Evolutionary conservation across 1,140 invertebrate species (phyloP).

Genomic region (Carposina sasakii): DNA sequence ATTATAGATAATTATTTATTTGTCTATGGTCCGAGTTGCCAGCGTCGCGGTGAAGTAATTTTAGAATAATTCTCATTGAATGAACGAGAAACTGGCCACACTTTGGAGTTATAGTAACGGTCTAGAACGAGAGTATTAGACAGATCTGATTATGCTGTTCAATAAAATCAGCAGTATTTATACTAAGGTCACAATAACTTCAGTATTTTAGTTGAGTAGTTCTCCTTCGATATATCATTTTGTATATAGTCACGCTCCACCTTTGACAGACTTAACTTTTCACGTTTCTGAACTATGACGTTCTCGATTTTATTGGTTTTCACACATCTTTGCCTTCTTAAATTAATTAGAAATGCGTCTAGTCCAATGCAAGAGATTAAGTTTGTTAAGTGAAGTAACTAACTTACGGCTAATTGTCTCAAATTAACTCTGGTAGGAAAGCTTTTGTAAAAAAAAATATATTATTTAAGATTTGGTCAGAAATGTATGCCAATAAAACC

Average conservation of each 20-base stretch:
- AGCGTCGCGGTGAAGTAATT: constrained; percentile 37
- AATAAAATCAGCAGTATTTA: constrained; percentile 42
- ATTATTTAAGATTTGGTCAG: constrained; percentile 40
- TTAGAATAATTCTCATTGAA: constrained; percentile 54
- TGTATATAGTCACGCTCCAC: constrained; percentile 48
- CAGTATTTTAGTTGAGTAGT: constrained; percentile 63
- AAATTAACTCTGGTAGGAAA: constrained; percentile 38
- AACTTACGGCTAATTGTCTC: constrained; percentile 45
- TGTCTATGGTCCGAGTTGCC: constrained; percentile 32
- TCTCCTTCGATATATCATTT: constrained; percentile 37
- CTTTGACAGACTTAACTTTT: constrained; percentile 28
- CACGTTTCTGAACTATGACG: constrained; percentile 31
- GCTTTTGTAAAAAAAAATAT: constrained; percentile 36
- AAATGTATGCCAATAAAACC: constrained; percentile 26
- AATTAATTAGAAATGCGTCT: constrained; percentile 66
- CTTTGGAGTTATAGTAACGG: constrained; percentile 9
- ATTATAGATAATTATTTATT: constrained; percentile 62
- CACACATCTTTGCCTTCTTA: constrained; percentile 69
- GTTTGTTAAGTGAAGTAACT: constrained; percentile 58
- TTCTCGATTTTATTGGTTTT: constrained; percentile 58
- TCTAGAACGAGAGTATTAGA: constrained; percentile 34
- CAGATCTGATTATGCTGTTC: constrained; percentile 47
- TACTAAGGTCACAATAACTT: constrained; percentile 50
- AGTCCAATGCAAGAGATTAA: constrained; percentile 70
- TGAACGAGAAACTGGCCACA: constrained; percentile 35